Base-by-base conservation (phyloP, 2,113 vertebrate species). In the Gallinago media region DNA sequence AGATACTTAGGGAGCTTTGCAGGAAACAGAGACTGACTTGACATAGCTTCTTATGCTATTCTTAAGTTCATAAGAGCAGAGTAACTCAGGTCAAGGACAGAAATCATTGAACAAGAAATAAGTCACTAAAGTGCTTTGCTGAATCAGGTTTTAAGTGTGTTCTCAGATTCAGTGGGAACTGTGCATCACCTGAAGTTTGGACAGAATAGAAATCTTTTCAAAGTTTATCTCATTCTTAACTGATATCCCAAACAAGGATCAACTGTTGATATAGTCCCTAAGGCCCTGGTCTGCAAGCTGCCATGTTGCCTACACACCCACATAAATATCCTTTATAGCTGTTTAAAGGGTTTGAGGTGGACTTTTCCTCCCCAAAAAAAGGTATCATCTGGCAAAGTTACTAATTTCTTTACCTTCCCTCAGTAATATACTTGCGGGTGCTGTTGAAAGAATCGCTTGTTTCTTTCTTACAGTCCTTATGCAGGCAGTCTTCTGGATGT, bases 21-120 rank as follows among this genome's bases (percentile, higher is more conserved):
- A 72, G 54, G 19, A 85, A 72, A 23, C 2, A 15, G 4, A 82
- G 16, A 29, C 12, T 58, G 38, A 92, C 62, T 52, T 92, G 65
- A 67, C 34, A 71, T 10, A 84, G 8, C 29, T 93, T 62, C 55
- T 74, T 29, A 61, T 52, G 44, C 32, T 72, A 40, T 32, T 89
- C 66, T 65, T 75, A 65, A 85, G 40, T 85, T 95, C 19, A 2
- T 17, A 92, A 78, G n/a, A 76, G 40, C 40, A 73, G 38, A 52
- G 21, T 56, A 92, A 90, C 63, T 65, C 4, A 3, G 27, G 32
- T 93, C 71, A 95, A 91, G 70, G 23, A 93, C 18, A 27, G 47
- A 94, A 94, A 85, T 65, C 38, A 61, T 4, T 93, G 77, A 92
- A 68, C 18, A 88, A 73, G 59, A 85, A 88, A 12, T 63, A 86